phyloP scores from a whole-genome alignment of 2,797 vertebrate species.

The Loriculus beryllinus region DNA sequence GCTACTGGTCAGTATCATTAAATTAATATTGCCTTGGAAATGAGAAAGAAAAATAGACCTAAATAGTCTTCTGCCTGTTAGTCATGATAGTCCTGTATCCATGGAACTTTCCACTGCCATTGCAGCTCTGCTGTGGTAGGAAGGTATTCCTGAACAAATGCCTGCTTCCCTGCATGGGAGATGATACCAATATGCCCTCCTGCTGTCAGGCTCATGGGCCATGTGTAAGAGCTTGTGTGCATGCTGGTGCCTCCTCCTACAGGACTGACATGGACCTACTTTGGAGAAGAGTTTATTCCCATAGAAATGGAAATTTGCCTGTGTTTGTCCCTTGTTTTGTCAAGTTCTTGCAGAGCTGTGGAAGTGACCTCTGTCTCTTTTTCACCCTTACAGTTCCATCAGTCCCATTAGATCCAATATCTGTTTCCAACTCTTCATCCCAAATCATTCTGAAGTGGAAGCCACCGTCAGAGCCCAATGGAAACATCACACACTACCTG shows the following conservation, averaged over 20 bases:
- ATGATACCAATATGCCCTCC: accelerated
- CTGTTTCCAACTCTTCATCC: slow-evolving; percentile 92
- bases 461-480: slow-evolving; percentile 90
- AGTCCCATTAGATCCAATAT: slow-evolving; percentile 90
- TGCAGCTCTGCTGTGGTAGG: not conserved
- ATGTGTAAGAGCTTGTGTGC: accelerated
- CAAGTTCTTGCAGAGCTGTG: not conserved
- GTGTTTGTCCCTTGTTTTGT: not conserved
- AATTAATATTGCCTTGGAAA: accelerated
- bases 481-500: slow-evolving; percentile 95
- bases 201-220: accelerated
- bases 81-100: accelerated
- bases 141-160: not conserved
- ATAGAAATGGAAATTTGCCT: accelerated
- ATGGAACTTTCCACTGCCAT: accelerated
- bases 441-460: slow-evolving; percentile 98
- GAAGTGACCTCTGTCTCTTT: not conserved
- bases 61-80: not conserved
- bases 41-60: not conserved
- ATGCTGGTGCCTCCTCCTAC: not conserved
- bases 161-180: accelerated
- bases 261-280: not conserved
- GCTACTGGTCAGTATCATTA: slow-evolving; percentile 83
- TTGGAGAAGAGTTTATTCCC: not conserved
- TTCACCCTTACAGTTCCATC: slow-evolving; percentile 82